A percentile compares a stretch with the other conserved stretches of the same genome.
These are phyloP conservation scores for Dasypus novemcinctus DNA, from an alignment of 2,113 vertebrate genomes.

Conservation along the genomic window DNA sequence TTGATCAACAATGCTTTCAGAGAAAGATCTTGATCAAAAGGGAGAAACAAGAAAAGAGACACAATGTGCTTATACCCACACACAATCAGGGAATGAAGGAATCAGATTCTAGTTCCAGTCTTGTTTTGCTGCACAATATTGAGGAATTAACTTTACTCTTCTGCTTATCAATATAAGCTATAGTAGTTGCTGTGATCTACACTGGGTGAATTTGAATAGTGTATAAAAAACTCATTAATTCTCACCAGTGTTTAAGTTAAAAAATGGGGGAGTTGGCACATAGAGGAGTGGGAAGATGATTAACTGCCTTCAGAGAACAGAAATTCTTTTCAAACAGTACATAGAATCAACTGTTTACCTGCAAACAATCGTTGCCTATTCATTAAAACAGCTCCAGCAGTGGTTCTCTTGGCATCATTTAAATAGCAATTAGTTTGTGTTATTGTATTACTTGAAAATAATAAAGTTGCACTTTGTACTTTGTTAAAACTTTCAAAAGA, in stretches of 20 bases:
- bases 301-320: constrained; percentile 25
- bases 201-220: background rate
- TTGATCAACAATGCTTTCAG: no score
- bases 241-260: background rate
- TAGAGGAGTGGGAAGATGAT: background rate
- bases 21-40: no score
- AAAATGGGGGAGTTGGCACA: background rate
- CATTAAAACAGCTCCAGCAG: constrained; percentile 2
- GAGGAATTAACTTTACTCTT: background rate
- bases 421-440: constrained; percentile 37
- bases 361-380: constrained; percentile 39
- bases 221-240: constrained; percentile 34
- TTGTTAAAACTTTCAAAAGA: constrained; percentile 31
- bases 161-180: constrained; percentile 9
- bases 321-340: background rate
- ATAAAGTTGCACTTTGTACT: constrained; percentile 32
- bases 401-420: constrained; percentile 19
- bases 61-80: constrained; percentile 51
- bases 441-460: constrained; percentile 50
- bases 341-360: constrained; percentile 37
- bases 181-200: background rate
- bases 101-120: constrained; percentile 25
- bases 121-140: constrained; percentile 10
- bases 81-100: constrained; percentile 50
- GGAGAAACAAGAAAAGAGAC: no score